Evolutionary conservation across 2,797 vertebrate species (phyloP), one percentile per base, ranked within the genome.

Genomic region (Channallabes apus): DNA sequence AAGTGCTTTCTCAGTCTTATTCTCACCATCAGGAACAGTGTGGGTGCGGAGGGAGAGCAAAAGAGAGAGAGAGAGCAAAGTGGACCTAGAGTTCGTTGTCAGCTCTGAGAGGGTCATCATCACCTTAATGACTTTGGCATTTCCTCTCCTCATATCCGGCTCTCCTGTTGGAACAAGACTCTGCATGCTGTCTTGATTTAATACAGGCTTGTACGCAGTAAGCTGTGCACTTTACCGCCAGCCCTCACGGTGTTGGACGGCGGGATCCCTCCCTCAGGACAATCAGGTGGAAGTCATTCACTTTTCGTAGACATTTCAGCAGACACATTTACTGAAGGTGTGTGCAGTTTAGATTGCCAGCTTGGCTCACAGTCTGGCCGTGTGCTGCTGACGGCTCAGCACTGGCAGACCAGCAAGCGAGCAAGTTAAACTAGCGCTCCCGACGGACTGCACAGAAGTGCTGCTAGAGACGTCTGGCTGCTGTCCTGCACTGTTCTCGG

Each of bases 331-430:
- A 79, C 59, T 64, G 73, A 83, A 86, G 85, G 73, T 78, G 27
- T 78, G 54, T 64, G 73, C 75, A 27, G 65, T 80, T 67, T 67
- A 68, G 71, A 32, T 76, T 71, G 76, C 80, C 72, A 69, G 46
- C 80, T 73, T 81, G 69, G 76, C 71, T 64, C 38, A 29, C 82
- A 80, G 61, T 80, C 73, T 64, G 24, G 18, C 67, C 64, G 35
- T 73, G 62, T 80, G 62, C 72, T 82, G 79, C 64, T 78, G 84
- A 83, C 65, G 82, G 58, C 80, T 82, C 85, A 82, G 75, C 27
- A 78, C 85, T 80, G 86, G 79, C 77, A 87, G 76, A 62, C 14
- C n/a, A 62, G 79, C 86, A 82, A 75, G 83, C 83, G 69, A 86
- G 51, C 69, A 62, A 71, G 80, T 54, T 82, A 85, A 72, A 81